phyloP scores from a whole-genome alignment of 2,113 vertebrate genomes.

The Panthera tigris region DNA sequence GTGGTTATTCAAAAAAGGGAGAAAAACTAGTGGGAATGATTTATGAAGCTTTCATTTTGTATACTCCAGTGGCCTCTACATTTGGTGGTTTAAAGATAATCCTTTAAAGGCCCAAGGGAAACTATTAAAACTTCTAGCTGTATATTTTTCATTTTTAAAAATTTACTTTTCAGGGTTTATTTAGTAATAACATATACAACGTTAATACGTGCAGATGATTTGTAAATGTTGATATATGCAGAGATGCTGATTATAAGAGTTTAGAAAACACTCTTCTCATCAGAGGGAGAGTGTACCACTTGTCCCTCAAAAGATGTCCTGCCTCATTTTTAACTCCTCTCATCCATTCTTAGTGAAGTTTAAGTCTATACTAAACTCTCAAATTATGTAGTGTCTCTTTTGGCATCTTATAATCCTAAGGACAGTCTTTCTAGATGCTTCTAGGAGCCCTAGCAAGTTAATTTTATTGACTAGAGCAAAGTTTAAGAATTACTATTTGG shows the following conservation, averaged over 20 bases:
- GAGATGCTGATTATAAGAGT: not conserved
- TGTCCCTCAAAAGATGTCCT: not conserved
- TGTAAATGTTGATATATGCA: not conserved
- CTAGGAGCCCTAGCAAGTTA: not conserved
- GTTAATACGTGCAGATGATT: not conserved
- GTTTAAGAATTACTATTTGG: not conserved
- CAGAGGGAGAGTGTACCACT: not conserved
- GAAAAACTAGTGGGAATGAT: not conserved
- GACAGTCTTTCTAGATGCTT: not conserved
- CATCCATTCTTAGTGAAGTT: not conserved
- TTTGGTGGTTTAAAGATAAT: not conserved
- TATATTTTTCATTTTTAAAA: slow-evolving; percentile 12
- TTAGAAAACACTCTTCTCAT: not conserved
- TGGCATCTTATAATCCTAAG: not conserved
- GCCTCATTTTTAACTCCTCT: not conserved
- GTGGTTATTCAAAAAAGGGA: not conserved
- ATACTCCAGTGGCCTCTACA: not conserved
- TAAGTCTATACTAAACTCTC: not conserved
- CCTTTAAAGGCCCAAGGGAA: not conserved
- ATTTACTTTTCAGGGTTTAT: not conserved
- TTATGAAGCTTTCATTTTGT: not conserved
- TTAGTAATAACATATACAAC: not conserved
- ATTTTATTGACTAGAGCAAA: not conserved
- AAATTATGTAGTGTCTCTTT: not conserved
- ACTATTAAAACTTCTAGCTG: slow-evolving; percentile 1